A percentile compares a stretch with the other conserved stretches of the same genome.
These are phyloP conservation scores for Ceyx margarethae DNA, from an alignment of 2,113 vertebrate genomes.

Conservation along the genomic window DNA sequence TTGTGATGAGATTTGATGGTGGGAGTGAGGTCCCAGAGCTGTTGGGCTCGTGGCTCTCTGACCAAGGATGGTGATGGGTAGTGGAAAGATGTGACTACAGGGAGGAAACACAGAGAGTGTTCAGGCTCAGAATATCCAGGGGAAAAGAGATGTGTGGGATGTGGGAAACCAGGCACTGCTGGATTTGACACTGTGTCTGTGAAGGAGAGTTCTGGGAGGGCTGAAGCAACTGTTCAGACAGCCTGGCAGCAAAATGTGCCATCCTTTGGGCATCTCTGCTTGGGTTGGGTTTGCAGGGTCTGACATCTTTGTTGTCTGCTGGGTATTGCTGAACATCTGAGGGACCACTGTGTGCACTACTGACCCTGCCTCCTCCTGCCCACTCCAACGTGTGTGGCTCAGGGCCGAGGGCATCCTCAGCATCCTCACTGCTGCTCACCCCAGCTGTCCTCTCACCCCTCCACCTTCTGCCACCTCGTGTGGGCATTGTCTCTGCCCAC, in stretches of 20 bases:
- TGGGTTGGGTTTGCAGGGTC: not conserved
- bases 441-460: not conserved
- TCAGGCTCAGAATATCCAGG: not conserved
- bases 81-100: not conserved
- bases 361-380: not conserved
- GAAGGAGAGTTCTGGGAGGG: not conserved
- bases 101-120: not conserved
- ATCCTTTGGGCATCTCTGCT: not conserved
- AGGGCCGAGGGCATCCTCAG: not conserved
- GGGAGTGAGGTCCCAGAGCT: not conserved
- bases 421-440: not conserved
- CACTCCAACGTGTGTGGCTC: rapidly evolving
- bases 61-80: not conserved
- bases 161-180: not conserved
- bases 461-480: not conserved
- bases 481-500: rapidly evolving
- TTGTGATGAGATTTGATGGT: not conserved
- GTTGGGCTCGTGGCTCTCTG: not conserved
- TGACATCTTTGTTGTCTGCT: not conserved
- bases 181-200: not conserved
- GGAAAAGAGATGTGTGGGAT: not conserved
- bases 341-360: rapidly evolving
- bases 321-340: not conserved
- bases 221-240: not conserved
- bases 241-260: rapidly evolving